A percentile compares a stretch with the other conserved stretches of the same genome.
Evolutionary conservation across 2,797 vertebrate species (phyloP).

Genomic region (Tadarida brasiliensis): DNA sequence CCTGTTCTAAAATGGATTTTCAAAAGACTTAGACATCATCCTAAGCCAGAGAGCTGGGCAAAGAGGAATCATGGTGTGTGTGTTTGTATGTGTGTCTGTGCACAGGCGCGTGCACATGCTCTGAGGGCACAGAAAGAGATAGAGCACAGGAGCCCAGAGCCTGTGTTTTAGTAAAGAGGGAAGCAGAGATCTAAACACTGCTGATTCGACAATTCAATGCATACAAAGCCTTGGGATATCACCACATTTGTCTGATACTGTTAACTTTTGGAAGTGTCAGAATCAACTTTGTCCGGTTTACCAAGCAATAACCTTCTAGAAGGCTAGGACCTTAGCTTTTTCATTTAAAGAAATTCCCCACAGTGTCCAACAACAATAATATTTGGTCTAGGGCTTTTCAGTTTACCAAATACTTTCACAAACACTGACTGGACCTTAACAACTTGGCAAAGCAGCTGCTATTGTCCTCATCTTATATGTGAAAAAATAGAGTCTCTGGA

Average conservation of each 20-base stretch:
- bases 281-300: not conserved
- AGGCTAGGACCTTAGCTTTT: slow-evolving; percentile 6
- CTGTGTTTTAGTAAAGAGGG: not conserved
- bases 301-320: not conserved
- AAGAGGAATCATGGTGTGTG: not conserved
- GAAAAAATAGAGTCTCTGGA: not conserved
- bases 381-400: slow-evolving; percentile 42
- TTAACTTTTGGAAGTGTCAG: slow-evolving; percentile 4
- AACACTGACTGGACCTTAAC: not conserved
- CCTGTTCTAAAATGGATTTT: not conserved
- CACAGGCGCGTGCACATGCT: not conserved
- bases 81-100: too few species aligned
- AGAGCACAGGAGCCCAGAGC: not conserved
- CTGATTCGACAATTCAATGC: not conserved
- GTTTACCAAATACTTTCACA: slow-evolving; percentile 51
- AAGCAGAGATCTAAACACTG: not conserved
- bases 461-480: not conserved
- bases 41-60: not conserved
- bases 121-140: not conserved
- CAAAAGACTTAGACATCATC: not conserved
- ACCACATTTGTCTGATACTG: not conserved
- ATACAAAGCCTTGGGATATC: not conserved
- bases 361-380: slow-evolving; percentile 35
- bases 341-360: not conserved
- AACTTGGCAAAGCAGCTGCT: not conserved